phyloP scores from a whole-genome alignment of 2,797 vertebrate genomes.

The Dendrocincla fuliginosa region DNA sequence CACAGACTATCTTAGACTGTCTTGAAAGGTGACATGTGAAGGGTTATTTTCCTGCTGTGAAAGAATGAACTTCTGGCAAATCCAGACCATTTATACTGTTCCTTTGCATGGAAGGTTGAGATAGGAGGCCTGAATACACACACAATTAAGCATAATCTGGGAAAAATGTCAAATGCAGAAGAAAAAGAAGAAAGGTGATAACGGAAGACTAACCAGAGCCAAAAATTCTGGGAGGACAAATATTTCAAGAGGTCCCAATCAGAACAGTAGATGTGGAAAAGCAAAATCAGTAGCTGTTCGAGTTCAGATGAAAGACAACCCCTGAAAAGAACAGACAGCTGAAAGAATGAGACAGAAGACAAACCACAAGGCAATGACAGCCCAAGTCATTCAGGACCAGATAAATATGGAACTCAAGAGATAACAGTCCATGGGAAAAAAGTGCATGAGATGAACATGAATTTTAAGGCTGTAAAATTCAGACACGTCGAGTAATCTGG shows the following conservation, averaged over 20 bases:
- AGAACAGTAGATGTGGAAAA: background rate
- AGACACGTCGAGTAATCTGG: background rate
- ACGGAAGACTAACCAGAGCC: background rate
- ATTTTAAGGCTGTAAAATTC: constrained; percentile 12
- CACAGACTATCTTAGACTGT: background rate
- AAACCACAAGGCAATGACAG: background rate
- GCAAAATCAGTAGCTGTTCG: background rate
- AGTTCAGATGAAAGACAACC: background rate
- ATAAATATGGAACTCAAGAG: background rate
- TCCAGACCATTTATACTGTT: background rate
- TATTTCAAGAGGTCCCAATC: background rate
- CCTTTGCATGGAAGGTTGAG: background rate
- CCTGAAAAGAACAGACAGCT: background rate
- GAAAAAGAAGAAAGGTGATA: constrained; percentile 9
- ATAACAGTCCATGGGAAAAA: background rate
- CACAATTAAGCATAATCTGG: background rate
- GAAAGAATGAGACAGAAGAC: constrained; percentile 1
- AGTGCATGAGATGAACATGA: background rate
- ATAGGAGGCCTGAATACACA: background rate
- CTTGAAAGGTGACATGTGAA: background rate
- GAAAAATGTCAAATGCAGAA: background rate
- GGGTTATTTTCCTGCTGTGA: background rate
- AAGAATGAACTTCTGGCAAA: background rate
- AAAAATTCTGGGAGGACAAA: background rate
- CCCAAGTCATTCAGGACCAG: background rate